phyloP scores from a whole-genome alignment of 2,113 vertebrate species.

The Corydoras sp. region DNA sequence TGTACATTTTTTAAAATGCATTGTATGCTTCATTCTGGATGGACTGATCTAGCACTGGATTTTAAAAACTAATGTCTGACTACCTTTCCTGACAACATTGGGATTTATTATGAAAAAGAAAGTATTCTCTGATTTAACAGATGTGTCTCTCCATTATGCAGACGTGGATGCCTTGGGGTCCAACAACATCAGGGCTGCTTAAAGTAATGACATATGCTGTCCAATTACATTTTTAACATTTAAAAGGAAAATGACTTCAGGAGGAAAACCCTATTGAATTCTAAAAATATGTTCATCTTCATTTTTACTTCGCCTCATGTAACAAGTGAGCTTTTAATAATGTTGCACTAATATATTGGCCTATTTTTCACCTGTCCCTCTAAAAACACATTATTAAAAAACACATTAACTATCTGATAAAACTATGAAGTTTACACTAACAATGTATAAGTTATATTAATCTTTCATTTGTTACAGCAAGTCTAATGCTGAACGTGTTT shows the following conservation, averaged over 20 bases:
- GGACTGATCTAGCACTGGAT: too few relatives aligned
- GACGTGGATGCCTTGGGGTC: slow-evolving; percentile 12
- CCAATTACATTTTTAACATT: slow-evolving; percentile 29
- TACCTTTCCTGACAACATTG: neutral
- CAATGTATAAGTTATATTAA: too few relatives aligned
- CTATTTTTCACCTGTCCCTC: neutral
- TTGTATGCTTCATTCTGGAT: too few relatives aligned
- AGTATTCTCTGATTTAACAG: slow-evolving; percentile 13
- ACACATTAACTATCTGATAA: slow-evolving; percentile 1
- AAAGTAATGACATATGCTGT: slow-evolving; percentile 21
- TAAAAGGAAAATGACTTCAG: slow-evolving; percentile 18
- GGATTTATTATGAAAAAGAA: slow-evolving; percentile 13
- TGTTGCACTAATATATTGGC: slow-evolving; percentile 4
- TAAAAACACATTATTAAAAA: neutral
- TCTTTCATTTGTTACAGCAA: too few relatives aligned
- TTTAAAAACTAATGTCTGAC: too few relatives aligned
- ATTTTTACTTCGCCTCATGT: neutral
- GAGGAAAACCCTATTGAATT: neutral
- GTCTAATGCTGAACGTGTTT: too few relatives aligned
- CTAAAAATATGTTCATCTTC: neutral
- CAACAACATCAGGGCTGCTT: slow-evolving; percentile 1
- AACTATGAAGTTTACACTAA: neutral
- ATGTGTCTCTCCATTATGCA: neutral
- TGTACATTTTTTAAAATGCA: too few relatives aligned
- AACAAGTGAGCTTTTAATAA: neutral